A percentile compares a stretch with the other conserved stretches of the same genome.
phyloP scores from a whole-genome alignment of 2,888 invertebrate species.

The Heterodera filipjevi region DNA sequence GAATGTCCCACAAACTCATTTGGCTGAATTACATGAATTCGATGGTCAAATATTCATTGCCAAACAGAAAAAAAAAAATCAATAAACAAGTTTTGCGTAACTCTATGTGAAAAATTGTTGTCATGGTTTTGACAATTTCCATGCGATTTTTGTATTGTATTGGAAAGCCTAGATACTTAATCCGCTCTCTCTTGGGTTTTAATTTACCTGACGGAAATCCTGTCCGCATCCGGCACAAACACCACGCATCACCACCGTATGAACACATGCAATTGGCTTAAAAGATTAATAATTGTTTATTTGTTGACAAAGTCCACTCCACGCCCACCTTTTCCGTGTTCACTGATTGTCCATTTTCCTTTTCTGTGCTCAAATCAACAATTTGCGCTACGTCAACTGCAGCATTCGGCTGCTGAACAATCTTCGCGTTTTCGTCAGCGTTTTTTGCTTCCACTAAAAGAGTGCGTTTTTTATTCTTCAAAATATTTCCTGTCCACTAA shows the following conservation, averaged over 20 bases:
- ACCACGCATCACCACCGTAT: constrained; percentile 4
- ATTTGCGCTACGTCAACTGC: not conserved
- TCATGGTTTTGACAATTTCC: not conserved
- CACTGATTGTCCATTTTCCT: not conserved
- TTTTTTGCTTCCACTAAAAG: not conserved
- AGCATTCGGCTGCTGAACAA: not conserved
- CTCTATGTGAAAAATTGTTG: too few relatives aligned
- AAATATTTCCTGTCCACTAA: too few relatives aligned
- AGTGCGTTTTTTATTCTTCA: too few relatives aligned
- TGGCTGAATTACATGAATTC: too few relatives aligned
- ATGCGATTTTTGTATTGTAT: too few relatives aligned
- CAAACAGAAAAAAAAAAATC: not conserved
- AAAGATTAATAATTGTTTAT: not conserved
- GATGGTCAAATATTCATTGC: too few relatives aligned
- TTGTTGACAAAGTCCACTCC: not conserved
- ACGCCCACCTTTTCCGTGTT: not conserved
- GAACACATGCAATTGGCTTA: not conserved
- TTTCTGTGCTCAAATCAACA: not conserved
- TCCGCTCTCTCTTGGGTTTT: not conserved
- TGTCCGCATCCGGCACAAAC: constrained; percentile 9
- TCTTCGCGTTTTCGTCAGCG: not conserved
- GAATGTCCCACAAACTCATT: not conserved
- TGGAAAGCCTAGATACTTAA: too few relatives aligned
- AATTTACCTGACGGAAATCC: not conserved
- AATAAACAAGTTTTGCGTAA: too few relatives aligned